Conservation (phyloP, 1,140 invertebrate genomes). For the Oreohelix idahoensis region DNA sequence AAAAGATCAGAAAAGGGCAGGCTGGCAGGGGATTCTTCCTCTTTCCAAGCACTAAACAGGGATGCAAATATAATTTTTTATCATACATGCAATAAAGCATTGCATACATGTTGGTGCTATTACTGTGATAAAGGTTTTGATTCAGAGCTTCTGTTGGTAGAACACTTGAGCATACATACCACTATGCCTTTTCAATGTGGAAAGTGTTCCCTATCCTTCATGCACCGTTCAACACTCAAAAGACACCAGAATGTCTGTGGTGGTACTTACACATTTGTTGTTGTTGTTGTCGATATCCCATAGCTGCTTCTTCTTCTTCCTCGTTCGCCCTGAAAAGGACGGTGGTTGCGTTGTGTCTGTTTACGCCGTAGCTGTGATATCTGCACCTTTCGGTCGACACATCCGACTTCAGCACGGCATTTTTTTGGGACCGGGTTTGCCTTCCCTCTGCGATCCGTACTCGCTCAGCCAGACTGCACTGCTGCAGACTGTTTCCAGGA, state of each 20-base stretch:
- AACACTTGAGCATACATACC: constrained; percentile 10
- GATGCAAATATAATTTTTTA: background rate
- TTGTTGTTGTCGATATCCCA: no score
- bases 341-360: no score
- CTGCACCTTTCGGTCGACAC: no score
- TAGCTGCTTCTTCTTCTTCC: no score
- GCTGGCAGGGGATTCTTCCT: background rate
- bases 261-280: constrained; percentile 22
- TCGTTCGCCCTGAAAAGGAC: no score
- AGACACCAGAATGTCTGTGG: constrained; percentile 33
- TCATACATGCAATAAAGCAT: background rate
- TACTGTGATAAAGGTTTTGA: constrained; percentile 29
- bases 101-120: constrained; percentile 28
- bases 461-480: no score
- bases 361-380: no score
- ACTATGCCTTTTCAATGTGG: constrained; percentile 21
- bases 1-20: constrained; percentile 9
- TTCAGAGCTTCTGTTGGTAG: constrained; percentile 23
- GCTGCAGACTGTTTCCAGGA: no score
- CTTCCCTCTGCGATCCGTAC: no score
- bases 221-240: constrained; percentile 28
- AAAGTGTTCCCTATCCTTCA: constrained; percentile 28
- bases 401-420: no score
- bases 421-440: no score
- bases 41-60: constrained; percentile 19